A percentile compares a stretch with the other conserved stretches of the same genome.
Evolutionary conservation across 2,888 invertebrate species (phyloP).

Genomic region (Crioceris asparagi): DNA sequence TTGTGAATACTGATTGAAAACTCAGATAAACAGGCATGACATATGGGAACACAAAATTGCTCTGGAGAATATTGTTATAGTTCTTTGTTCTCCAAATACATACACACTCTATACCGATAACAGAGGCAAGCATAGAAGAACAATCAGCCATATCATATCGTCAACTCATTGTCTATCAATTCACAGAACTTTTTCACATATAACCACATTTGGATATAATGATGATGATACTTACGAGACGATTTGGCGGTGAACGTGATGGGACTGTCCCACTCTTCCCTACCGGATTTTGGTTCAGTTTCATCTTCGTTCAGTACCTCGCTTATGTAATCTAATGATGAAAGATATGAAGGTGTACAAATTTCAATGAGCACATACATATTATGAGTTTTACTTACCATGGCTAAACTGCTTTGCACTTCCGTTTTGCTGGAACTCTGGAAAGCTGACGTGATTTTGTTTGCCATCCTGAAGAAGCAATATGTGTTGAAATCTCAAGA

Average conservation of each 20-base stretch:
- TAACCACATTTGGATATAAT: no score
- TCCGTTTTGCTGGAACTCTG: conserved; percentile 82
- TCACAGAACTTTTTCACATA: no score
- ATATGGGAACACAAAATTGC: no score
- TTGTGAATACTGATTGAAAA: no score
- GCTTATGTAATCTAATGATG: conserved; percentile 65
- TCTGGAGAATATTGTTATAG: no score
- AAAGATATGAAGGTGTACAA: not conserved
- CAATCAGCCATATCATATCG: no score
- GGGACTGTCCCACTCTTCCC: conserved; percentile 74
- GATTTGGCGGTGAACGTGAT: conserved; percentile 85
- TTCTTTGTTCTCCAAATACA: no score
- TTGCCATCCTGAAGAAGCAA: conserved; percentile 62
- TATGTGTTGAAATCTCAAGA: no score
- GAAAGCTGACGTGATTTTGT: conserved; percentile 80
- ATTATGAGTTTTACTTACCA: conserved; percentile 45
- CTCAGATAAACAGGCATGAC: no score
- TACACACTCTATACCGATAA: no score
- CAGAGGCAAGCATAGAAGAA: no score
- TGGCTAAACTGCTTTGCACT: conserved; percentile 79
- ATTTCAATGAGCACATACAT: not conserved
- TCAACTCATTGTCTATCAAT: no score
- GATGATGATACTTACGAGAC: conserved; percentile 57
- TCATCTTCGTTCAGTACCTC: conserved; percentile 66
- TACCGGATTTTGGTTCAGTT: conserved; percentile 44